phyloP scores from a whole-genome alignment of 2,113 vertebrate genomes.

The Psophia crepitans region DNA sequence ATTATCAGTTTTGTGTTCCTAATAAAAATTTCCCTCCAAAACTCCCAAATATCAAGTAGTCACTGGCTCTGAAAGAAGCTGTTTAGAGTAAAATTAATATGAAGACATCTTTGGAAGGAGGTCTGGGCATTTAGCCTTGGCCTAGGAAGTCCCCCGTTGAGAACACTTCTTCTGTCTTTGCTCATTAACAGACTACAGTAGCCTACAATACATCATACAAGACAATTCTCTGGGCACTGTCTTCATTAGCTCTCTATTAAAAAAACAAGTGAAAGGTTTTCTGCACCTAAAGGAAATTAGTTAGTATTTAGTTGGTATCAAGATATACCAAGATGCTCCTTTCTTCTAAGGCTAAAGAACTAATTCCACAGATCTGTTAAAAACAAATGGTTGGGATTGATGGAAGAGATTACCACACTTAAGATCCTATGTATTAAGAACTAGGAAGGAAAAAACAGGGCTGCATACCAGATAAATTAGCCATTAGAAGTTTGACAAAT shows the following conservation, averaged over 20 bases:
- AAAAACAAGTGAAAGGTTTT: not conserved
- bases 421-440: fast-evolving
- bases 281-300: fast-evolving
- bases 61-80: not conserved
- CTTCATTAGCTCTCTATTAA: not conserved
- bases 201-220: fast-evolving
- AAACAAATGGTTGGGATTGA: fast-evolving
- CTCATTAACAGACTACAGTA: not conserved
- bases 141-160: not conserved
- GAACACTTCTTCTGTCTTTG: not conserved
- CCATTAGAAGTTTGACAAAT: fast-evolving
- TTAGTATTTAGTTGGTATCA: fast-evolving
- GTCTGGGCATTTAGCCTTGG: not conserved
- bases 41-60: not conserved
- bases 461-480: fast-evolving
- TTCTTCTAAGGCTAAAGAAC: not conserved
- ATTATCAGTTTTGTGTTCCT: not conserved
- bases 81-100: not conserved
- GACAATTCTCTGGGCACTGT: fast-evolving
- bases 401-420: fast-evolving
- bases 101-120: not conserved
- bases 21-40: not conserved
- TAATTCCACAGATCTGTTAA: fast-evolving
- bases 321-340: fast-evolving
- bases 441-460: not conserved